Evolutionary conservation across 2,797 vertebrate species (phyloP).

Genomic region (Tenualosa thibaudeaui): DNA sequence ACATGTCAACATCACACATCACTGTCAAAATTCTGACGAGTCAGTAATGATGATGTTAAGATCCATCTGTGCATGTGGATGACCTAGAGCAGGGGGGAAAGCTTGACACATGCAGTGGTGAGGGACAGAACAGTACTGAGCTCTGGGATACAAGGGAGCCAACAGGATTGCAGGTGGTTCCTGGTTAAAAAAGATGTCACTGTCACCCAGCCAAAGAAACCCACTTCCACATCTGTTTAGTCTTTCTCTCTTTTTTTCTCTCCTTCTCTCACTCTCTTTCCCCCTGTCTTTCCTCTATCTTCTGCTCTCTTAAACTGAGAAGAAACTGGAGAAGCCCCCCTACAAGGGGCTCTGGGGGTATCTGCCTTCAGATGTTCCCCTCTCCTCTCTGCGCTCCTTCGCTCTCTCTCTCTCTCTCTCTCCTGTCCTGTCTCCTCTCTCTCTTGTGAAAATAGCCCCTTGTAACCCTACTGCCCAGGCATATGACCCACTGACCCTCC

Average conservation of each 20-base stretch:
- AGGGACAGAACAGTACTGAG: background rate
- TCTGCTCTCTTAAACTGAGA: background rate
- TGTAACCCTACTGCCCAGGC: slow-evolving; percentile 18
- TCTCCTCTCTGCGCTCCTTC: background rate
- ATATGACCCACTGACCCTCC: slow-evolving; percentile 24
- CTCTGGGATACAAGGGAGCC: background rate
- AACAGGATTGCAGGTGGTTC: slow-evolving; percentile 4
- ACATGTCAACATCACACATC: background rate
- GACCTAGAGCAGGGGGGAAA: background rate
- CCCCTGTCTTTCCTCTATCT: background rate
- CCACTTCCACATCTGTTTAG: slow-evolving; percentile 25
- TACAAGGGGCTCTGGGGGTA: background rate
- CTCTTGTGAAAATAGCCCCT: slow-evolving; percentile 1
- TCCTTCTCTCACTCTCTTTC: background rate
- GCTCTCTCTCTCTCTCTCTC: slow-evolving; percentile 14
- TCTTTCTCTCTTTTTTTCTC: background rate
- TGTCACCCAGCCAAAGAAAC: background rate
- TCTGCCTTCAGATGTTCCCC: slow-evolving; percentile 9
- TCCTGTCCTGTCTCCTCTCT: background rate
- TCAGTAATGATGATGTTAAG: background rate
- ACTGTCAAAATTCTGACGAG: background rate
- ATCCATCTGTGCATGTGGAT: background rate
- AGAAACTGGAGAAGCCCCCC: slow-evolving; percentile 19
- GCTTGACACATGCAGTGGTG: background rate
- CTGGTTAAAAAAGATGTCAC: slow-evolving; percentile 37